Evolutionary conservation across 2,797 vertebrate species (phyloP).

Genomic region (Ficedula albicollis): DNA sequence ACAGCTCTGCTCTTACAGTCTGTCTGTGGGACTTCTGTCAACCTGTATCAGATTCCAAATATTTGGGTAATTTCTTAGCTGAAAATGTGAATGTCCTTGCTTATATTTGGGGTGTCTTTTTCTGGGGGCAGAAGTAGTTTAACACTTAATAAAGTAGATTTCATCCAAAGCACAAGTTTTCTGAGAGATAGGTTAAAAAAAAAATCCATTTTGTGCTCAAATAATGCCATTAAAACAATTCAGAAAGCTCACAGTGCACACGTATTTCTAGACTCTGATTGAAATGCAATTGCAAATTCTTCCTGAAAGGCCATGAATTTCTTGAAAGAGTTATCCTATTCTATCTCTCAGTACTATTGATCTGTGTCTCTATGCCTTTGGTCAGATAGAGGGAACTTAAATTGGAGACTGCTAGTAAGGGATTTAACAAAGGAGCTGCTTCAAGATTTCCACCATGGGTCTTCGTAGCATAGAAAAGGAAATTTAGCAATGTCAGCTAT

Average conservation of each 20-base stretch:
- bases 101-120: background rate
- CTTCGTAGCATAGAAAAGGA: background rate
- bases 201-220: background rate
- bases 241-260: background rate
- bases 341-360: background rate
- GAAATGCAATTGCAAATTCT: background rate
- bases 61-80: background rate
- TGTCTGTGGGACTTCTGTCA: background rate
- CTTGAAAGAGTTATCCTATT: background rate
- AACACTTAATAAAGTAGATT: background rate
- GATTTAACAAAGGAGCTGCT: slow-evolving; percentile 21
- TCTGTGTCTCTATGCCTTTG: slow-evolving; percentile 3
- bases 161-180: background rate
- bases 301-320: background rate
- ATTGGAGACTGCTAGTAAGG: background rate
- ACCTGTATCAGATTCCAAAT: background rate
- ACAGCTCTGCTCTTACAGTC: background rate
- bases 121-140: background rate
- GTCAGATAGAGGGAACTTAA: background rate
- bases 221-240: background rate
- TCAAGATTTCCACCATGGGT: background rate
- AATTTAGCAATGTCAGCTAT: background rate
- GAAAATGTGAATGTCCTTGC: background rate
- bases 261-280: background rate
- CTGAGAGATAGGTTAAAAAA: background rate